These are phyloP conservation scores for Dinocampus coccinellae DNA, from an alignment of 2,888 invertebrate species.

Conservation along the genomic window DNA sequence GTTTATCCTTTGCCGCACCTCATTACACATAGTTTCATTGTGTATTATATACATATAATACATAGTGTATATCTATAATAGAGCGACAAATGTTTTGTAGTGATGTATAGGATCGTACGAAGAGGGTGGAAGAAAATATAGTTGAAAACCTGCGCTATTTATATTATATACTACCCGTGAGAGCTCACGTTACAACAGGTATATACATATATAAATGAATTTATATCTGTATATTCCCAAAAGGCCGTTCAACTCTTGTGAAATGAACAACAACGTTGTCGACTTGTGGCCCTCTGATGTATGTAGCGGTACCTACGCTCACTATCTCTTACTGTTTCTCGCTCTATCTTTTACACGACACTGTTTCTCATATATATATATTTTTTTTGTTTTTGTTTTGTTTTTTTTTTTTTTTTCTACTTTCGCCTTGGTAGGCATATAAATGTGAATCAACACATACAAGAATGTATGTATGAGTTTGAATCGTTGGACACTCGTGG, in stretches of 20 bases:
- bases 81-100: not conserved
- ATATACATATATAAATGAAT: constrained; percentile 3
- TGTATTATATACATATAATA: no score
- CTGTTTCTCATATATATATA: no score
- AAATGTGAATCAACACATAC: constrained; percentile 17
- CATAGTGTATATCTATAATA: not conserved
- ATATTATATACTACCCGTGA: not conserved
- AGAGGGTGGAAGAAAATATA: not conserved
- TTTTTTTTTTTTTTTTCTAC: not conserved
- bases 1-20: no score
- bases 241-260: constrained; percentile 63
- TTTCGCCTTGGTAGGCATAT: constrained; percentile 14
- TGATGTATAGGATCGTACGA: not conserved
- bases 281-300: constrained; percentile 37
- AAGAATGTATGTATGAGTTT: not conserved
- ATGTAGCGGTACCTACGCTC: constrained; percentile 58
- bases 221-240: constrained; percentile 28
- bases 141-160: not conserved
- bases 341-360: not conserved
- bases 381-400: no score
- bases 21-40: no score
- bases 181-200: constrained; percentile 1
- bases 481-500: constrained; percentile 6
- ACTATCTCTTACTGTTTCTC: not conserved
- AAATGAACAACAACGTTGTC: constrained; percentile 43